Conservation (phyloP, 2,888 invertebrate genomes). For the Hemistola chrysoprasaria region DNA sequence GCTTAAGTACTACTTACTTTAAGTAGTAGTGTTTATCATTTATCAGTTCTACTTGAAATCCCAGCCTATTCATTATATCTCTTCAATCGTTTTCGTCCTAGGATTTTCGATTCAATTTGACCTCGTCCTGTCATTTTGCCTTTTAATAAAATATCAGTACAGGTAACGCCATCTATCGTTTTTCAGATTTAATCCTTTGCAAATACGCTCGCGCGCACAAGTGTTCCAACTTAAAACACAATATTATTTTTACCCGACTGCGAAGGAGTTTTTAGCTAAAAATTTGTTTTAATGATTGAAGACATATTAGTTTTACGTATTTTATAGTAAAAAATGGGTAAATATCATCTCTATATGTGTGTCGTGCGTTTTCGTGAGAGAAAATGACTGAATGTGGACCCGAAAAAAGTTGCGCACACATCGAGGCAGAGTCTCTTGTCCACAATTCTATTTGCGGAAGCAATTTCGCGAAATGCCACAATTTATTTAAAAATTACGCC, state of each 20-base stretch:
- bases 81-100: too few relatives aligned
- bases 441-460: conserved; percentile 78
- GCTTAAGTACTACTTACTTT: too few relatives aligned
- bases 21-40: too few relatives aligned
- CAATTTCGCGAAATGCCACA: conserved; percentile 82
- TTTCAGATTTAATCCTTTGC: conserved; percentile 5
- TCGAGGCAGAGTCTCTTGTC: conserved; percentile 60
- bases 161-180: conserved; percentile 44
- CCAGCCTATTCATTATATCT: too few relatives aligned
- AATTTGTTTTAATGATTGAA: too few relatives aligned
- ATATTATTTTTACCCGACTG: conserved; percentile 5
- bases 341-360: too few relatives aligned
- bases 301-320: too few relatives aligned
- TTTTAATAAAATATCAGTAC: conserved; percentile 3
- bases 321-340: too few relatives aligned
- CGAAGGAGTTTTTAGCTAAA: too few relatives aligned
- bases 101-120: too few relatives aligned
- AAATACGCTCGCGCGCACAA: conserved; percentile 16
- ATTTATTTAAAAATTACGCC: conserved; percentile 83
- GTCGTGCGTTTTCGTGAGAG: conserved; percentile 45
- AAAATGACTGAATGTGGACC: conserved; percentile 53
- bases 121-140: too few relatives aligned
- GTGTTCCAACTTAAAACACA: conserved; percentile 12
- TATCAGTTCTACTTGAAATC: too few relatives aligned
- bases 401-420: conserved; percentile 72